Base-by-base conservation (phyloP, 2,797 vertebrate genomes). In the Syndactyla subalaris region DNA sequence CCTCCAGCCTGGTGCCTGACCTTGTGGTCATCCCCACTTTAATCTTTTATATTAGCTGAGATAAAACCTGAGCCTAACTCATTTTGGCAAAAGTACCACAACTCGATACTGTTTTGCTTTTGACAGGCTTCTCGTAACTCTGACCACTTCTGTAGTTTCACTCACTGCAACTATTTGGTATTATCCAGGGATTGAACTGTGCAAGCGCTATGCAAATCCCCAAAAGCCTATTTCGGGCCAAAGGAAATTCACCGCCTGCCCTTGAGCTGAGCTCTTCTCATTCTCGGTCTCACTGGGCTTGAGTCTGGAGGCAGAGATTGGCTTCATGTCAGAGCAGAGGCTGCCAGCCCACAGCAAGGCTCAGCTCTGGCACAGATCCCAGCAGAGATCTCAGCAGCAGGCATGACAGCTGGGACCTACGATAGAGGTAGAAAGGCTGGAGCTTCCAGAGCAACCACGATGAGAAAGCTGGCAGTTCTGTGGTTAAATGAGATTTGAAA, bases 51-150 rank as follows among this genome's bases (percentile, higher is more conserved):
- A 81, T 39, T 75, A 45, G 46, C 34, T 92, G 76, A 94, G 67
- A 88, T 26, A 89, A 83, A 93, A 95, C 65, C 48, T 24, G 34
- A 45, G 78, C 71, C 83, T 48, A 85, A 91, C 1, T 1, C 26
- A 29, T 85, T 94, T 59, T 94, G 86, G 87, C 81, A 86, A 81
- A 83, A 82, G n/a, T 48, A 92, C 34, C n/a, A 79, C 84, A 82
- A 71, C 48, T 77, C 1, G 2, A 80, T 76, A 57, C 36, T 54
- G 10, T 72, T 96, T 90, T 85, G 48, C 39, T 81, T 86, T 88
- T 23, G 36, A 85, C 48, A 85, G 36, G 36, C 27, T 86, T 82
- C 73, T 89, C 1, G 1, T 71, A 81, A 80, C 15, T 66, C 52
- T 52, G 55, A 52, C 74, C 52, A 73, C 18, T 91, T 84, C 49